Evolutionary conservation across 2,113 vertebrate species (phyloP).

Genomic region (Lepus americanus): DNA sequence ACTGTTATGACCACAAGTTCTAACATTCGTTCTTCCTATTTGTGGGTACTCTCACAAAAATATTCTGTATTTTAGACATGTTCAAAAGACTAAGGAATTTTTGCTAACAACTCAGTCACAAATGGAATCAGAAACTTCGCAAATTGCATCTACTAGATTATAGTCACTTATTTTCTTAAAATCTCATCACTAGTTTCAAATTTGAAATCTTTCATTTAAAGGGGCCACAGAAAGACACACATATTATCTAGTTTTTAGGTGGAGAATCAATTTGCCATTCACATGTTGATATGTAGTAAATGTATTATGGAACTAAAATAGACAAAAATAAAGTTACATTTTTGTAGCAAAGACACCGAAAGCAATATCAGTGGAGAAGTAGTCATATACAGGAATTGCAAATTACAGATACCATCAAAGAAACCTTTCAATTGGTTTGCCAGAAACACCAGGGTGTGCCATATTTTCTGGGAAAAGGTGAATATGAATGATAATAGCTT

Average conservation of each 20-base stretch:
- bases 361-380: neutral
- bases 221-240: neutral
- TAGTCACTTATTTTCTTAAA: conserved; percentile 55
- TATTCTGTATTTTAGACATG: neutral
- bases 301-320: conserved; percentile 13
- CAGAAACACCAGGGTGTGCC: neutral
- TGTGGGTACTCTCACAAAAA: neutral
- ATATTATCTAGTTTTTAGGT: conserved; percentile 42
- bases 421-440: neutral
- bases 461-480: neutral
- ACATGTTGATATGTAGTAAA: neutral
- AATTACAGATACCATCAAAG: neutral
- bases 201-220: conserved; percentile 62
- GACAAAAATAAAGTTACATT: neutral
- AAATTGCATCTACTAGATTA: conserved; percentile 42
- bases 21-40: neutral
- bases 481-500: neutral
- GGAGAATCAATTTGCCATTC: conserved; percentile 50
- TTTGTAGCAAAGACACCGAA: conserved; percentile 13
- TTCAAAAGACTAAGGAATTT: neutral
- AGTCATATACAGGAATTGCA: neutral
- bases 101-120: conserved; percentile 44
- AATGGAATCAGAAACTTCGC: conserved; percentile 12
- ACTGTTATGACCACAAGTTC: neutral
- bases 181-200: conserved; percentile 51